These are phyloP conservation scores for Neolamprologus fasciatus DNA, from an alignment of 2,113 vertebrate species.

Conservation along the genomic window DNA sequence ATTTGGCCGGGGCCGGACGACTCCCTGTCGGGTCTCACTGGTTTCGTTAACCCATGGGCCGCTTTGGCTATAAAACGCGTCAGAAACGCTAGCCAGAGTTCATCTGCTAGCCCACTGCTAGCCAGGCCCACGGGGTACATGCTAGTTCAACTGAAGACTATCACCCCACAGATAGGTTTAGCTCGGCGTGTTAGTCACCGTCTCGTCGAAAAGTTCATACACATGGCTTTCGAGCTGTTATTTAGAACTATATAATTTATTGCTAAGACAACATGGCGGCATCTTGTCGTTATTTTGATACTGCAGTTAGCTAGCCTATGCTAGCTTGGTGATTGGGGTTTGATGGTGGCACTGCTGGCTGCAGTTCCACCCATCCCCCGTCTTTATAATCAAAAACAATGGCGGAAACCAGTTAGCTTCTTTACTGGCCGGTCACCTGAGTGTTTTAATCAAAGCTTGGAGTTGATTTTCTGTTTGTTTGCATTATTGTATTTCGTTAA, in stretches of 20 bases:
- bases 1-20: neutral
- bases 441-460: neutral
- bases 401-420: constrained; percentile 42
- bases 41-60: neutral
- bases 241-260: neutral
- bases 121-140: constrained; percentile 37
- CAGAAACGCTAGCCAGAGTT: constrained; percentile 8
- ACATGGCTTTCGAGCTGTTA: rapidly evolving
- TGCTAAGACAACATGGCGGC: neutral
- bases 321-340: constrained; percentile 18
- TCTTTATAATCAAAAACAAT: constrained; percentile 64
- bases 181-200: neutral
- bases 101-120: constrained; percentile 26
- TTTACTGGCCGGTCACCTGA: neutral
- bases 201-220: neutral
- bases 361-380: constrained; percentile 64
- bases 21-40: neutral
- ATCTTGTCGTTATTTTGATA: constrained; percentile 1
- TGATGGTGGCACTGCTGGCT: constrained; percentile 18
- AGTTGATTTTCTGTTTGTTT: neutral
- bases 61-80: constrained; percentile 32
- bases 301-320: constrained; percentile 22
- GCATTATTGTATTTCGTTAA: too few species aligned
- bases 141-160: constrained; percentile 21
- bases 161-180: neutral